phyloP scores from a whole-genome alignment of 2,888 invertebrate genomes.

The Acanthosepion pharaonis region DNA sequence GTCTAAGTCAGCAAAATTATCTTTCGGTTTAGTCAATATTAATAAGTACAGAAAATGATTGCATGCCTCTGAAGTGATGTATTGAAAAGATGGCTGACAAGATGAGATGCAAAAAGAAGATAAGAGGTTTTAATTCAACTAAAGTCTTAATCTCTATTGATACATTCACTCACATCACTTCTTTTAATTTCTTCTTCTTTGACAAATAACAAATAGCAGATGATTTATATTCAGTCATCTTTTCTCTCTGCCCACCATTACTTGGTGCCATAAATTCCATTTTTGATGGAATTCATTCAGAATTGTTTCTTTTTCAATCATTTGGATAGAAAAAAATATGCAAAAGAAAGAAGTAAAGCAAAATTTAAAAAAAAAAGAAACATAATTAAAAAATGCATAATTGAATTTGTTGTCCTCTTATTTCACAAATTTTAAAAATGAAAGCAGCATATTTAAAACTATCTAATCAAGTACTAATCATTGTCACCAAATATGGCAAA shows the following conservation, averaged over 20 bases:
- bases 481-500: neutral
- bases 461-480: neutral
- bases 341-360: neutral
- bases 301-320: conserved; percentile 10
- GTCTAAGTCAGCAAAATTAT: neutral
- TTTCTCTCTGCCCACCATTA: too few species aligned
- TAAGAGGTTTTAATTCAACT: neutral
- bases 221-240: neutral
- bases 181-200: neutral
- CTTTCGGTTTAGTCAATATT: neutral
- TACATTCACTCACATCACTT: neutral
- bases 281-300: neutral
- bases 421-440: neutral
- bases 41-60: conserved; percentile 33
- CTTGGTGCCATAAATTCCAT: neutral
- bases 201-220: neutral
- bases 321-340: neutral
- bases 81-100: conserved; percentile 5
- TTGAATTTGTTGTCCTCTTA: conserved; percentile 5
- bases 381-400: neutral
- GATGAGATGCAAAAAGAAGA: neutral
- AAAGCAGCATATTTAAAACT: conserved; percentile 13
- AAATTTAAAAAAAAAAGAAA: neutral
- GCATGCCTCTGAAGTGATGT: neutral
- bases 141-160: neutral